Percentiles rank a stretch among this genome's conserved stretches.
phyloP scores from a whole-genome alignment of 2,113 vertebrate species.

The mouse (Mus musculus) region GRCm39 chr2:118838001-118838500 shows the following conservation, averaged over 20 bases:
- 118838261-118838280: background rate
- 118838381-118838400: background rate
- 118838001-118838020: slow-evolving; percentile 6
- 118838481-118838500: too few species aligned
- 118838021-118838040: slow-evolving; percentile 14
- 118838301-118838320: background rate
- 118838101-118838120: slow-evolving; percentile 1
- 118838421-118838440: background rate
- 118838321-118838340: background rate
- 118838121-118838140: background rate
- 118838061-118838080: background rate
- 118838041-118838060: slow-evolving; percentile 49
- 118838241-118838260: background rate
- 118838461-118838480: background rate
- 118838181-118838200: background rate
- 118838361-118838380: background rate
- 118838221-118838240: background rate
- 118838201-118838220: background rate
- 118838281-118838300: background rate
- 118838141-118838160: background rate
- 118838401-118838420: background rate
- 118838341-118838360: background rate
- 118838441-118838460: background rate
- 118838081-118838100: background rate
- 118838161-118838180: background rate